Evolutionary conservation across 2,888 invertebrate species (phyloP).

Genomic region (Schrankia costaestrigalis): DNA sequence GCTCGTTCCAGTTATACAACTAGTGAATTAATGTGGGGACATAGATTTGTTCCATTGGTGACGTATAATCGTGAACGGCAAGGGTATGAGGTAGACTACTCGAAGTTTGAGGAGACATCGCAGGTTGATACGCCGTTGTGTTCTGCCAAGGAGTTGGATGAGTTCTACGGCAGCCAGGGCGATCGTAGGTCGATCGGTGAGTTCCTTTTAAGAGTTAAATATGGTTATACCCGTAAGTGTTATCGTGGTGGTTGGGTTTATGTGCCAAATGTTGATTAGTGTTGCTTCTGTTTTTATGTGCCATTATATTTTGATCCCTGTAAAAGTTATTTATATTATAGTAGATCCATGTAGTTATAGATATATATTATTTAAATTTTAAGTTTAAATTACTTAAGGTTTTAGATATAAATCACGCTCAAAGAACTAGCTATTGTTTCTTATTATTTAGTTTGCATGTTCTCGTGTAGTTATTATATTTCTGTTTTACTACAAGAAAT

Average conservation of each 20-base stretch:
- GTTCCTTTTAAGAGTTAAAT: constrained; percentile 51
- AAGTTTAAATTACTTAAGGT: too few relatives aligned
- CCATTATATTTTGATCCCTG: too few relatives aligned
- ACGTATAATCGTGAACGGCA: constrained; percentile 87
- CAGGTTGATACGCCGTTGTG: constrained; percentile 90
- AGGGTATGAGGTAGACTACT: constrained; percentile 90
- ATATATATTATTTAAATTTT: too few relatives aligned
- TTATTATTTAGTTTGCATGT: neutral
- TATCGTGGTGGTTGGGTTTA: constrained; percentile 49
- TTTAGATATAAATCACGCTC: too few relatives aligned
- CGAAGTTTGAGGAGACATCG: constrained; percentile 88
- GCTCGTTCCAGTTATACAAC: constrained; percentile 89
- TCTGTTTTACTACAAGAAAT: too few relatives aligned
- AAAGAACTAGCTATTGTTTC: too few relatives aligned
- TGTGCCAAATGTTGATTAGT: constrained; percentile 42
- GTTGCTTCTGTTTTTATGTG: constrained; percentile 23
- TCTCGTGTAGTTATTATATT: too few relatives aligned
- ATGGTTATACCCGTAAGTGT: constrained; percentile 23
- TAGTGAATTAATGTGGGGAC: constrained; percentile 90
- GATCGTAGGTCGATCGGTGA: constrained; percentile 80
- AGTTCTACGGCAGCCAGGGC: constrained; percentile 82
- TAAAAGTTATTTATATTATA: too few relatives aligned
- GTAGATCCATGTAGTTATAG: constrained; percentile 20
- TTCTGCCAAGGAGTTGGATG: constrained; percentile 83
- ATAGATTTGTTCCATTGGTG: constrained; percentile 87